Evolutionary conservation across 2,113 vertebrate species (phyloP).

Genomic region (Cyprinodon tularosa): DNA sequence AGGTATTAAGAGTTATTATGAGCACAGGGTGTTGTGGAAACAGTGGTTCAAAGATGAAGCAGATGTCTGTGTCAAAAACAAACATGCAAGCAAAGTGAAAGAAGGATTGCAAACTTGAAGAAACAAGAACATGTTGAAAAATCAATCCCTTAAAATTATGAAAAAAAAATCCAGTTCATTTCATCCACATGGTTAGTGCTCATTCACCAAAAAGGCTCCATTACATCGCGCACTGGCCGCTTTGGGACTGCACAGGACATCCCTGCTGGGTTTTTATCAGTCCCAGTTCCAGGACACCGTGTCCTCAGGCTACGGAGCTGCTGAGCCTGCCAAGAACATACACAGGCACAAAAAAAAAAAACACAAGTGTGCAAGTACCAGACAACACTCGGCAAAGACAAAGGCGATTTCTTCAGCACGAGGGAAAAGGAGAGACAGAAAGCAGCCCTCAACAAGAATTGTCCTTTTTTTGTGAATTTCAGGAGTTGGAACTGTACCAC

Average conservation of each 20-base stretch:
- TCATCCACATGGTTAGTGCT: neutral
- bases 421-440: conserved; percentile 21
- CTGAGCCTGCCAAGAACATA: conserved; percentile 63
- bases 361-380: conserved; percentile 35
- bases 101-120: neutral
- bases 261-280: conserved; percentile 69
- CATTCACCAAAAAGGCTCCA: conserved; percentile 18
- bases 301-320: conserved; percentile 63
- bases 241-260: conserved; percentile 62
- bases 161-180: conserved; percentile 4
- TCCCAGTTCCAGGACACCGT: conserved; percentile 64
- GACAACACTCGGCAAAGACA: conserved; percentile 45
- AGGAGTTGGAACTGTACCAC: conserved; percentile 5
- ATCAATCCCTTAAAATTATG: conserved; percentile 15
- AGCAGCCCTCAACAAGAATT: conserved; percentile 5
- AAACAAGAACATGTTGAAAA: conserved; percentile 12
- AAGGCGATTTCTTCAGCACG: conserved; percentile 42
- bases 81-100: conserved; percentile 12
- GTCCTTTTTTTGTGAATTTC: conserved; percentile 6
- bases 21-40: conserved; percentile 56
- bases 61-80: conserved; percentile 23
- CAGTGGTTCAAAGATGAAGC: conserved; percentile 31
- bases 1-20: conserved; percentile 24
- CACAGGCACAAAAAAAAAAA: conserved; percentile 16
- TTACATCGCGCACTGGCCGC: conserved; percentile 30